These are phyloP conservation scores for Labeo catla DNA, from an alignment of 2,113 vertebrate species.

Conservation along the genomic window DNA sequence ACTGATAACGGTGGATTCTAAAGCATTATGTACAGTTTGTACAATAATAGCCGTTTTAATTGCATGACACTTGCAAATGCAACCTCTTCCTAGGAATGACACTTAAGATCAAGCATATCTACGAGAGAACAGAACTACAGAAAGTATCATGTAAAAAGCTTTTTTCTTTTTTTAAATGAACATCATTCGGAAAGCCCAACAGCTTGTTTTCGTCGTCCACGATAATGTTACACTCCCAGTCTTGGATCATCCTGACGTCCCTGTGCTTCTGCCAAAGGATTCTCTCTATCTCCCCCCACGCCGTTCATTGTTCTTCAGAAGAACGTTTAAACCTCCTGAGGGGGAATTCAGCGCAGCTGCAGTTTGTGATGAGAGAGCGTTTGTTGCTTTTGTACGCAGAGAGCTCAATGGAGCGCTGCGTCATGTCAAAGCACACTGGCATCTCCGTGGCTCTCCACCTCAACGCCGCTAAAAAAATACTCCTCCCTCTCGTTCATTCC, in stretches of 20 bases:
- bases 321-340: constrained; percentile 41
- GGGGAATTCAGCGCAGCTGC: constrained; percentile 35
- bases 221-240: constrained; percentile 43
- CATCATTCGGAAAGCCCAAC: constrained; percentile 10
- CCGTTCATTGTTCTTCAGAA: constrained; percentile 31
- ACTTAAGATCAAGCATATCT: constrained; percentile 26
- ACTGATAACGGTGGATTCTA: constrained; percentile 17
- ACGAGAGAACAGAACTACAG: constrained; percentile 50
- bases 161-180: constrained; percentile 37
- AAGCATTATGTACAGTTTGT: constrained; percentile 29
- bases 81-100: constrained; percentile 27
- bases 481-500: constrained; percentile 34
- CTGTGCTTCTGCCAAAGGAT: constrained; percentile 40
- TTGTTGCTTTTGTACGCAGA: constrained; percentile 21
- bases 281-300: background rate
- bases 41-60: constrained; percentile 30
- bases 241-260: constrained; percentile 43
- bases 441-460: constrained; percentile 22
- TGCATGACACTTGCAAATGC: background rate
- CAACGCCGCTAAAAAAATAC: constrained; percentile 37
- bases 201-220: constrained; percentile 29
- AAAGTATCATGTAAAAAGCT: constrained; percentile 39
- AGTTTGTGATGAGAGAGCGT: constrained; percentile 11
- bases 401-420: constrained; percentile 35
- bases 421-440: constrained; percentile 32